Percentiles rank a stretch among this genome's conserved stretches.
These are phyloP conservation scores for Ondatra zibethicus DNA, from an alignment of 2,113 vertebrate species.

Conservation along the genomic window DNA sequence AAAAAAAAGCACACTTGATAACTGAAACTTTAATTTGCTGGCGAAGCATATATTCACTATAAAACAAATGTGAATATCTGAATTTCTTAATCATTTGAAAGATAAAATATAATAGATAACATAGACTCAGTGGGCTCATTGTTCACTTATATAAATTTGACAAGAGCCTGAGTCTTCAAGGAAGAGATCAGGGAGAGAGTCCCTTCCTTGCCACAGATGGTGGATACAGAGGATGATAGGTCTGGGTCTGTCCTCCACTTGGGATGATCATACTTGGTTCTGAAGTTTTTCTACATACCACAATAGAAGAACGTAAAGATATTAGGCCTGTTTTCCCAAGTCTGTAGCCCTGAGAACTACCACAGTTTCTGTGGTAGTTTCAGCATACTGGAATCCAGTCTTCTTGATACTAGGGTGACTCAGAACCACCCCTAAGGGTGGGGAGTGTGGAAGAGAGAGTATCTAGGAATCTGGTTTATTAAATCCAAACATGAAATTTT, in stretches of 20 bases:
- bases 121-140: neutral
- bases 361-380: neutral
- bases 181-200: neutral
- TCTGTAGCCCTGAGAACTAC: neutral
- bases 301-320: neutral
- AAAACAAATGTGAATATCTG: conserved; percentile 48
- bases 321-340: neutral
- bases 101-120: conserved; percentile 30
- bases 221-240: neutral
- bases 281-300: neutral
- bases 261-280: neutral
- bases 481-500: neutral
- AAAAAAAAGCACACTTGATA: conserved; percentile 51
- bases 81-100: conserved; percentile 48
- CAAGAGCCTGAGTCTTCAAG: neutral
- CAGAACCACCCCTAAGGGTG: neutral
- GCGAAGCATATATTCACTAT: conserved; percentile 40
- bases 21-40: conserved; percentile 47
- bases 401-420: neutral
- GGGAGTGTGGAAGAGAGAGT: neutral
- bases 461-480: neutral
- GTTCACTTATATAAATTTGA: neutral
- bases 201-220: neutral
- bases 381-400: neutral
- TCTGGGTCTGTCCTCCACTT: neutral